These are phyloP conservation scores for Eremophila alpestris DNA, from an alignment of 2,797 vertebrate genomes.

Conservation along the genomic window DNA sequence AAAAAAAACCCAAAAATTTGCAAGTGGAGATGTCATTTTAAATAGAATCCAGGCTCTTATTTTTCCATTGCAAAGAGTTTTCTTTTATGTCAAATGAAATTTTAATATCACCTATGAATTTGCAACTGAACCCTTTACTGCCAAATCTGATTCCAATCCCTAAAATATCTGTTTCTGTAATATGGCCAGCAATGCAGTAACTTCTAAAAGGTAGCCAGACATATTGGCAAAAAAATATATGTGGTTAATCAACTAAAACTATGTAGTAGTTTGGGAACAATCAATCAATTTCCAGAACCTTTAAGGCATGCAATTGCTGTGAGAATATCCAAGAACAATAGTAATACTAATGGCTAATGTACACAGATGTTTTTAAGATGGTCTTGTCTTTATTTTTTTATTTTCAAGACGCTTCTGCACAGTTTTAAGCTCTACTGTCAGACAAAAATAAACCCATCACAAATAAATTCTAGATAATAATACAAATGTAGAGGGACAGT, in stretches of 20 bases:
- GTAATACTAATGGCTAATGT: conserved; percentile 8
- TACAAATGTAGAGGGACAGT: conserved; percentile 27
- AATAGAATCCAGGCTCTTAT: conserved; percentile 67
- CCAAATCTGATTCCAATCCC: conserved; percentile 78
- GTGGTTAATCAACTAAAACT: conserved; percentile 78
- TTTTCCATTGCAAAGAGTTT: conserved; percentile 67
- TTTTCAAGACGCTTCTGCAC: conserved; percentile 42
- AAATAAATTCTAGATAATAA: conserved; percentile 29
- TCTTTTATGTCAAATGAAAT: conserved; percentile 79
- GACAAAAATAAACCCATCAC: conserved; percentile 19
- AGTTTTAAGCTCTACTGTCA: conserved; percentile 30
- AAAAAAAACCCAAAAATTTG: neutral
- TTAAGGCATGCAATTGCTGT: conserved; percentile 63
- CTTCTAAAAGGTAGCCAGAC: conserved; percentile 77
- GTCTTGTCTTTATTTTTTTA: neutral
- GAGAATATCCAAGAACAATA: conserved; percentile 52
- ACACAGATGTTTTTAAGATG: conserved; percentile 58
- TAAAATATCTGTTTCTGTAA: conserved; percentile 77
- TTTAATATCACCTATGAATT: conserved; percentile 79
- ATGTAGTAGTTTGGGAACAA: conserved; percentile 75
- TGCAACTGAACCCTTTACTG: conserved; percentile 75
- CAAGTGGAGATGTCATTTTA: conserved; percentile 62
- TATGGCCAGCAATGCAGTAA: conserved; percentile 71
- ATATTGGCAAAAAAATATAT: conserved; percentile 74
- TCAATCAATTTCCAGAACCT: conserved; percentile 75